Evolutionary conservation across 2,113 vertebrate genomes (phyloP).

Genomic region (Mormoops blainvillei): DNA sequence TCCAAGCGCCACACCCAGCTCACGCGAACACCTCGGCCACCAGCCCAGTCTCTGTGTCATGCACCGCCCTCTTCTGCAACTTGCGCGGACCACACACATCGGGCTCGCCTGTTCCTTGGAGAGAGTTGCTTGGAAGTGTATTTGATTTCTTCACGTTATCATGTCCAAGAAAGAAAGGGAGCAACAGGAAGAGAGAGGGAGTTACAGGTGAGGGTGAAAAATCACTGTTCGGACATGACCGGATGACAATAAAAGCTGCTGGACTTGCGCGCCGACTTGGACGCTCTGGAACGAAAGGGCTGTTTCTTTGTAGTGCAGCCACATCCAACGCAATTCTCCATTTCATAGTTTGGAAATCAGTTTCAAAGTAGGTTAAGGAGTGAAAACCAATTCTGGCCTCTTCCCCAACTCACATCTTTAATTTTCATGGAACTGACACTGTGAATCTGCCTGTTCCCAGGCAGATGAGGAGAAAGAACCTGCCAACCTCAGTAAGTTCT

Average conservation of each 20-base stretch:
- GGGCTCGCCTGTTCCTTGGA: not conserved
- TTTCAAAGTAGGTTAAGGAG: constrained; percentile 68
- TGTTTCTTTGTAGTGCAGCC: not conserved
- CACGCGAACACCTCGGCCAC: not conserved
- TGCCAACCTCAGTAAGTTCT: constrained; percentile 41
- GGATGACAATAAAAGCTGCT: not conserved
- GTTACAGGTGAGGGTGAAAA: not conserved
- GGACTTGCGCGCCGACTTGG: not conserved
- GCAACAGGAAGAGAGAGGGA: not conserved
- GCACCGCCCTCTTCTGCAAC: not conserved
- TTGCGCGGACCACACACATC: not conserved
- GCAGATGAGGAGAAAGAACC: constrained; percentile 43
- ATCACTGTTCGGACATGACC: not conserved
- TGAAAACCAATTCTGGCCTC: constrained; percentile 63
- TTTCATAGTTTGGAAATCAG: constrained; percentile 67
- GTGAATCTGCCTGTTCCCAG: constrained; percentile 53
- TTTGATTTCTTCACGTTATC: constrained; percentile 19
- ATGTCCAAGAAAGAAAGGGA: not conserved
- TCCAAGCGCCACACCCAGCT: not conserved
- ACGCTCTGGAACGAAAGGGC: not conserved
- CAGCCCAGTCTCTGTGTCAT: not conserved
- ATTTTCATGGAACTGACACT: constrained; percentile 63
- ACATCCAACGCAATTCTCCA: constrained; percentile 19
- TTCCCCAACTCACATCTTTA: constrained; percentile 25
- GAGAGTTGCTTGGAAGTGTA: not conserved